These are phyloP conservation scores for Amblyraja radiata DNA, from an alignment of 2,797 vertebrate genomes.

Conservation along the genomic window DNA sequence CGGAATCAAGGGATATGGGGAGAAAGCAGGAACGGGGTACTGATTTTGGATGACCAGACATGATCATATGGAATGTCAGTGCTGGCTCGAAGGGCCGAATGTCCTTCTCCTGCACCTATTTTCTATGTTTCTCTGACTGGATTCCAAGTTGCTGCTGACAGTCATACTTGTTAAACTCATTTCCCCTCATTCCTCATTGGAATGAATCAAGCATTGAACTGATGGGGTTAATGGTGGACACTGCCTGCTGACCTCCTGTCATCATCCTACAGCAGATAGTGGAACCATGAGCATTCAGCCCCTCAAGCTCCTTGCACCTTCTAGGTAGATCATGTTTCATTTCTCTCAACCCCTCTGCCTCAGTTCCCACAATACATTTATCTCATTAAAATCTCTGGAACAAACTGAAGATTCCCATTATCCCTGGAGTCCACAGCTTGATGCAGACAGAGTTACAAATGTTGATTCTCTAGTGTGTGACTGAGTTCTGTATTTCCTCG, in stretches of 20 bases:
- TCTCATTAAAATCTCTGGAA: neutral
- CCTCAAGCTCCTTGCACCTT: neutral
- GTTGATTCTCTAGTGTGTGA: neutral
- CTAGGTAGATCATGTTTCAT: neutral
- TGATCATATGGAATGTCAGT: too few relatives aligned
- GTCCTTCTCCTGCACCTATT: too few relatives aligned
- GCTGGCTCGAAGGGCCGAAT: too few relatives aligned
- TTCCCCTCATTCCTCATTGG: neutral
- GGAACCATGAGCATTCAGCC: neutral
- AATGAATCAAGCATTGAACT: neutral
- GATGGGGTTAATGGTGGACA: neutral
- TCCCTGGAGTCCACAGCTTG: neutral
- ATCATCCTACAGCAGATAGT: neutral
- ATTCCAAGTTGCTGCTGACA: neutral
- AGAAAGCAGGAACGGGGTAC: too few relatives aligned
- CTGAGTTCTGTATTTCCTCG: too few relatives aligned
- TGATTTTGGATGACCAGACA: too few relatives aligned
- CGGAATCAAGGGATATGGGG: too few relatives aligned
- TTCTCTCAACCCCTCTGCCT: neutral
- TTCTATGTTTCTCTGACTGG: too few relatives aligned
- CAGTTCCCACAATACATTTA: neutral
- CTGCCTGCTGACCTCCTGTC: neutral
- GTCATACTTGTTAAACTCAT: neutral
- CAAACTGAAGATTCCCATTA: neutral
- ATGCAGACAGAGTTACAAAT: neutral